Conservation (phyloP, 2,797 vertebrate species). For the Poeciliopsis paucimaculata region DNA sequence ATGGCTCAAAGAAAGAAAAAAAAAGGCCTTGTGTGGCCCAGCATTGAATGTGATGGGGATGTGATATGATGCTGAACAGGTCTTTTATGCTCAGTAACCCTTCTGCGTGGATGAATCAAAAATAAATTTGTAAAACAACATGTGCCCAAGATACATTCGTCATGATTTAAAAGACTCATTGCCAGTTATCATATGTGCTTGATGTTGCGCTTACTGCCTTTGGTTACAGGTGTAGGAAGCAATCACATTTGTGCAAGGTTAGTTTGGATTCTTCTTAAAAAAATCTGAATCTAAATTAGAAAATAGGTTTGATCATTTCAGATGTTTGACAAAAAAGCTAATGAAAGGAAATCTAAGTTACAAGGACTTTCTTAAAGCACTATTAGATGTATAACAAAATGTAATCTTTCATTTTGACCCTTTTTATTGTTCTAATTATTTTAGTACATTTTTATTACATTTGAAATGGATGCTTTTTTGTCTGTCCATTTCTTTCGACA, state of each 20-base stretch:
- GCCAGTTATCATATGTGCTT: background rate
- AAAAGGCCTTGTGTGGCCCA: background rate
- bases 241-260: background rate
- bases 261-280: background rate
- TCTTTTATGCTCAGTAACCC: background rate
- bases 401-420: background rate
- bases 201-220: background rate
- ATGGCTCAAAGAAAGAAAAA: background rate
- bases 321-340: background rate
- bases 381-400: background rate
- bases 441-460: background rate
- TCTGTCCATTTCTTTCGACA: background rate
- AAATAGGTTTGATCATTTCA: background rate
- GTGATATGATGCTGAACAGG: background rate
- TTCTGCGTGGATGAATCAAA: background rate
- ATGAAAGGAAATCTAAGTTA: background rate
- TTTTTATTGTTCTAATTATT: background rate
- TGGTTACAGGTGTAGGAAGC: background rate
- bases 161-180: background rate
- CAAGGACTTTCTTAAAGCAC: background rate
- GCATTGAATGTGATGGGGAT: background rate
- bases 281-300: no score
- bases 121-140: background rate
- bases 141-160: background rate
- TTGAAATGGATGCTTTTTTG: background rate